phyloP scores from a whole-genome alignment of 2,888 invertebrate genomes.

The Ceramica pisi region DNA sequence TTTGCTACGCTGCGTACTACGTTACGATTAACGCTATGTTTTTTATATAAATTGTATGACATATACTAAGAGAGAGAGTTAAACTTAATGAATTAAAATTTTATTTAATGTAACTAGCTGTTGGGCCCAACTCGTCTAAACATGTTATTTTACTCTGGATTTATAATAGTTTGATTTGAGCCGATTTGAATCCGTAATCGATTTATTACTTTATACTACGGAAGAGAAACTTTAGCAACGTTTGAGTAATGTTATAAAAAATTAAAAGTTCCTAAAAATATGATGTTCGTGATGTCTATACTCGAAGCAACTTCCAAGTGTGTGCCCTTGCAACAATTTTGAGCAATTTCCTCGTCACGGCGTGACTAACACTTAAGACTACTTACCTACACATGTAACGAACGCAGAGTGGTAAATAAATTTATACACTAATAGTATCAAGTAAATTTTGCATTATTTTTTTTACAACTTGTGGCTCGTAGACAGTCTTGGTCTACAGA shows the following conservation, averaged over 20 bases:
- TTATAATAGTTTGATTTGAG: not conserved
- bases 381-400: not conserved
- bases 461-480: no score
- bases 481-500: not conserved
- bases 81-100: not conserved
- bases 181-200: not conserved
- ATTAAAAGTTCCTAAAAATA: not conserved
- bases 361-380: constrained; percentile 26
- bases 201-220: not conserved
- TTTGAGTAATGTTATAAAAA: not conserved
- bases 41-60: not conserved
- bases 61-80: no score
- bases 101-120: no score
- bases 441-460: no score
- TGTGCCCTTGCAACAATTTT: constrained; percentile 46
- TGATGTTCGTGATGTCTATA: constrained; percentile 2
- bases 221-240: not conserved
- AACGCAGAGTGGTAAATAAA: not conserved
- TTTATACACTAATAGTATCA: no score
- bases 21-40: no score
- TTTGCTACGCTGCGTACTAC: no score
- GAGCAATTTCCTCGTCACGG: constrained; percentile 24
- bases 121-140: not conserved
- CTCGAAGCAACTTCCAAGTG: constrained; percentile 38
- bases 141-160: not conserved